Percentiles rank a stretch among this genome's conserved stretches.
These are phyloP conservation scores for Didymodactylos carnosus DNA, from an alignment of 2,888 invertebrate genomes.

Conservation along the genomic window DNA sequence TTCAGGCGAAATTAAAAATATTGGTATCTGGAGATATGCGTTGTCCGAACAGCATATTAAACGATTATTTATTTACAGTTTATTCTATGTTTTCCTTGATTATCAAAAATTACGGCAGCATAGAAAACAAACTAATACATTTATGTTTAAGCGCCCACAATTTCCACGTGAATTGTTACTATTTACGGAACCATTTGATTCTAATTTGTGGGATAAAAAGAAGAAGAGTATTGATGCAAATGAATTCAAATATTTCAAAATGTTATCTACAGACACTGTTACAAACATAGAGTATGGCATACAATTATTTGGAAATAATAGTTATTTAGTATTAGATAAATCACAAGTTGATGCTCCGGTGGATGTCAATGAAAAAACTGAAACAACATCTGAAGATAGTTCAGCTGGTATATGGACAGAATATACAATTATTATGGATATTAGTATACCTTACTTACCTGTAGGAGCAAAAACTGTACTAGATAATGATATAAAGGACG, in stretches of 20 bases:
- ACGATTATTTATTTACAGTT: not conserved
- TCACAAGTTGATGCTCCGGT: too few species aligned
- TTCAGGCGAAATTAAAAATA: not conserved
- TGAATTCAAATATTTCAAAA: not conserved
- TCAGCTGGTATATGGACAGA: not conserved
- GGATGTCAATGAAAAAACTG: too few species aligned
- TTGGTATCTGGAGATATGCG: not conserved
- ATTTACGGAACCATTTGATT: not conserved
- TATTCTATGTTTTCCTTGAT: not conserved
- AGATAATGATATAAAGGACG: too few species aligned
- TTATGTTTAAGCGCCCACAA: not conserved
- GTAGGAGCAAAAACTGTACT: too few species aligned
- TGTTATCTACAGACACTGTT: not conserved
- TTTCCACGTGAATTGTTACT: not conserved
- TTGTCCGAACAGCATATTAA: not conserved
- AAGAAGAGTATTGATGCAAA: not conserved
- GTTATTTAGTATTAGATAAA: not conserved
- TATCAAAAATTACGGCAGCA: not conserved
- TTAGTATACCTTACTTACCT: not conserved
- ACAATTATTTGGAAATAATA: not conserved
- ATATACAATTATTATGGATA: not conserved
- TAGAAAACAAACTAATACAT: not conserved
- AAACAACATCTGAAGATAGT: too few species aligned
- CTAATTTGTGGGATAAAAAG: not conserved
- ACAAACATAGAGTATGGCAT: too few species aligned